phyloP scores from a whole-genome alignment of 2,888 invertebrate genomes.

The Pristionchus exspectatus region DNA sequence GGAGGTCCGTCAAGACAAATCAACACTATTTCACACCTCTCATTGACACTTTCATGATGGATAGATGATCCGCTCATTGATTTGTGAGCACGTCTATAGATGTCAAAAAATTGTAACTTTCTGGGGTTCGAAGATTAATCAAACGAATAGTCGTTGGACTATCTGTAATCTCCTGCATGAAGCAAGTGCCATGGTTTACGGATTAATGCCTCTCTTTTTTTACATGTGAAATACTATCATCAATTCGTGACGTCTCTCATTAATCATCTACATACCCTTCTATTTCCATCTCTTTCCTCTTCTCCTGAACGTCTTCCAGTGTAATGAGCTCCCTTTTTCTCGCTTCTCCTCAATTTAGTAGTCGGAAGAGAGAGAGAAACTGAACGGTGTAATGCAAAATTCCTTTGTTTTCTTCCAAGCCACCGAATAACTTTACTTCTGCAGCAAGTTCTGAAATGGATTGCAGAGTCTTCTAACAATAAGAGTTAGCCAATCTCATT shows the following conservation, averaged over 20 bases:
- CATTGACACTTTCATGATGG: not conserved
- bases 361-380: not conserved
- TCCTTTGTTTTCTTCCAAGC: not conserved
- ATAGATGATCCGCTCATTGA: not conserved
- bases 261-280: not conserved
- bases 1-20: not conserved
- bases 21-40: not conserved
- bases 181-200: too few relatives aligned
- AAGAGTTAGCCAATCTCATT: not conserved
- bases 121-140: too few relatives aligned
- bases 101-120: too few relatives aligned
- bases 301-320: not conserved
- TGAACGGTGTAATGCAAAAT: too few relatives aligned
- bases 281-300: not conserved
- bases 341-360: not conserved
- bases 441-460: not conserved
- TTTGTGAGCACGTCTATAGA: not conserved
- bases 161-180: too few relatives aligned
- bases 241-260: not conserved
- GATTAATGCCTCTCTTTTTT: too few relatives aligned
- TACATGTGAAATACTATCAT: not conserved
- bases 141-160: too few relatives aligned
- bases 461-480: constrained; percentile 3
- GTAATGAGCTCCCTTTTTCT: not conserved
- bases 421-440: not conserved